Percentiles rank a stretch among this genome's conserved stretches.
Evolutionary conservation across 2,113 vertebrate genomes (phyloP).

Genomic region (Ceyx margarethae): DNA sequence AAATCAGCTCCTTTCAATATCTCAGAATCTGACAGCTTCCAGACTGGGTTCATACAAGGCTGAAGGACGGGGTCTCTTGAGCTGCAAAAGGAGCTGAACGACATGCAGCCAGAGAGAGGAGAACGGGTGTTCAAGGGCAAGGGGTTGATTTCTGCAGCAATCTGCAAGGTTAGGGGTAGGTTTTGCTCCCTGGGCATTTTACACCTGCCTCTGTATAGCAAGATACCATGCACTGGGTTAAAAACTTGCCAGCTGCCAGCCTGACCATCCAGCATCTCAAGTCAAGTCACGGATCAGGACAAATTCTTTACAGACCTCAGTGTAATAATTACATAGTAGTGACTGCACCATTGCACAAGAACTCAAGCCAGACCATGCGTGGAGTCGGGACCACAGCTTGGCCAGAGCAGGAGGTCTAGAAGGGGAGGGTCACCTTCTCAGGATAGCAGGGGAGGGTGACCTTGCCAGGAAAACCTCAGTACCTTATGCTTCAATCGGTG

Average conservation of each 20-base stretch:
- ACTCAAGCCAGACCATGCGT: background rate
- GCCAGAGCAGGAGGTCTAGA: background rate
- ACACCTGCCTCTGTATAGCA: background rate
- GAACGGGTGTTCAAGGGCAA: background rate
- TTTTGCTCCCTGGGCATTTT: background rate
- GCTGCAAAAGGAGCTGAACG: background rate
- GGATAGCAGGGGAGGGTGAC: background rate
- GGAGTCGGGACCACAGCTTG: fast-evolving
- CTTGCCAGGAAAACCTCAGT: background rate
- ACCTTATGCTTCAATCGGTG: background rate
- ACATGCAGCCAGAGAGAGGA: background rate
- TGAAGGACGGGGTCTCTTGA: background rate
- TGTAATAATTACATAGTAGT: background rate
- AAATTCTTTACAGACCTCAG: background rate
- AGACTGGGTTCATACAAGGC: background rate
- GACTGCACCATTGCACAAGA: background rate
- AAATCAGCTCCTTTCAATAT: no score
- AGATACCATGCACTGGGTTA: background rate
- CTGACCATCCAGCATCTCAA: background rate
- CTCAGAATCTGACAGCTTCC: no score
- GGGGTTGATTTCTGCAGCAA: background rate
- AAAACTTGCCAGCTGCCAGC: background rate
- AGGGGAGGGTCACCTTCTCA: background rate
- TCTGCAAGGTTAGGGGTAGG: background rate
- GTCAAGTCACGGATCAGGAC: background rate